A percentile compares a stretch with the other conserved stretches of the same genome.
These are phyloP conservation scores for Watsonalla binaria DNA, from an alignment of 2,888 invertebrate genomes.

Conservation along the genomic window DNA sequence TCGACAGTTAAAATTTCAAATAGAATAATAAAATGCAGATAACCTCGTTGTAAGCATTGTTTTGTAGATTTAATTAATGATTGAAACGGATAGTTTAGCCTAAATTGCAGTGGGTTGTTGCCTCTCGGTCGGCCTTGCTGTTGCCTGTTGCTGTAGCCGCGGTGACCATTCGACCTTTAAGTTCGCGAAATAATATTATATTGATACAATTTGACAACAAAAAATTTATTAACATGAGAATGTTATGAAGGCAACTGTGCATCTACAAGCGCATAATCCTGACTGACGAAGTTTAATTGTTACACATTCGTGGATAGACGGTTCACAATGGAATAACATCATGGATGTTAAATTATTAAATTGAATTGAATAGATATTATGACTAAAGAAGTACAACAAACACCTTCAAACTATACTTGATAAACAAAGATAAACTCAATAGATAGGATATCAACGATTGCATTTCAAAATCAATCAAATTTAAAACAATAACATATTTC, in stretches of 20 bases:
- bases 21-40: conserved; percentile 16
- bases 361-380: background rate
- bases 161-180: conserved; percentile 37
- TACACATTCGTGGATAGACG: no score
- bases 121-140: conserved; percentile 51
- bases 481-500: no score
- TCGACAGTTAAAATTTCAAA: background rate
- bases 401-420: background rate
- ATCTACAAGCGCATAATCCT: background rate
- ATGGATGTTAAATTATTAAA: background rate
- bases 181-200: conserved; percentile 30
- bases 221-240: background rate
- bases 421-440: background rate
- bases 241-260: background rate
- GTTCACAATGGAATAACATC: no score
- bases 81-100: conserved; percentile 26
- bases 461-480: background rate
- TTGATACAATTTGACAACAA: conserved; percentile 11
- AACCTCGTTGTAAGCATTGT: conserved; percentile 29
- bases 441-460: background rate
- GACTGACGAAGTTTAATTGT: no score
- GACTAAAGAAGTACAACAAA: background rate
- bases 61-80: conserved; percentile 26
- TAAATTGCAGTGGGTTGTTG: conserved; percentile 20
- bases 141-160: conserved; percentile 30